Evolutionary conservation across 1,140 invertebrate species (phyloP).

Genomic region (Psix sp.): DNA sequence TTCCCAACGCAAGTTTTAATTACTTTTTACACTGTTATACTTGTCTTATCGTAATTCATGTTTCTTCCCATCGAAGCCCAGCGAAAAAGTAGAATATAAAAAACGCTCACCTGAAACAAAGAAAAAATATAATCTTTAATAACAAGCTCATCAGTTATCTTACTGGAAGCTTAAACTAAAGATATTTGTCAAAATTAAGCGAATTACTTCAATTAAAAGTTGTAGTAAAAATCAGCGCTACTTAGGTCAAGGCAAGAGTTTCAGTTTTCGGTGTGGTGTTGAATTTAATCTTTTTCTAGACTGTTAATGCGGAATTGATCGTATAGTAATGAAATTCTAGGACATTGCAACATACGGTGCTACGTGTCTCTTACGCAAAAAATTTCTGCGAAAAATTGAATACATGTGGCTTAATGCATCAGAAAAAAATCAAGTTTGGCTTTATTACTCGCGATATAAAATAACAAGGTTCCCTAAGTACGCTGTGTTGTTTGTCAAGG

Average conservation of each 20-base stretch:
- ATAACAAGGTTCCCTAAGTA: conserved; percentile 39
- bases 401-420: conserved; percentile 23
- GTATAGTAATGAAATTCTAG: conserved; percentile 2
- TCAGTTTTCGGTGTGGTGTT: too few relatives aligned
- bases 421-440: conserved; percentile 22
- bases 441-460: conserved; percentile 50
- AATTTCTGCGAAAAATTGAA: conserved; percentile 47
- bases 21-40: conserved; percentile 2
- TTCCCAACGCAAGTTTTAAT: too few relatives aligned
- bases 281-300: too few relatives aligned
- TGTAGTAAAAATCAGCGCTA: too few relatives aligned
- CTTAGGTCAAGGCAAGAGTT: conserved; percentile 4
- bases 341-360: too few relatives aligned
- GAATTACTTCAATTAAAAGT: too few relatives aligned
- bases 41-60: background rate
- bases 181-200: too few relatives aligned
- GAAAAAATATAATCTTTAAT: too few relatives aligned
- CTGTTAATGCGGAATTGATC: conserved; percentile 27
- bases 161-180: too few relatives aligned
- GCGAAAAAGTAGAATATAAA: background rate
- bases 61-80: background rate
- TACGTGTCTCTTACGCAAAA: too few relatives aligned
- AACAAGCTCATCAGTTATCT: too few relatives aligned
- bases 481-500: conserved; percentile 31
- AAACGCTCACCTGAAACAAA: conserved; percentile 25